Conservation (phyloP, 2,797 vertebrate species). For the Thunnus albacares region DNA sequence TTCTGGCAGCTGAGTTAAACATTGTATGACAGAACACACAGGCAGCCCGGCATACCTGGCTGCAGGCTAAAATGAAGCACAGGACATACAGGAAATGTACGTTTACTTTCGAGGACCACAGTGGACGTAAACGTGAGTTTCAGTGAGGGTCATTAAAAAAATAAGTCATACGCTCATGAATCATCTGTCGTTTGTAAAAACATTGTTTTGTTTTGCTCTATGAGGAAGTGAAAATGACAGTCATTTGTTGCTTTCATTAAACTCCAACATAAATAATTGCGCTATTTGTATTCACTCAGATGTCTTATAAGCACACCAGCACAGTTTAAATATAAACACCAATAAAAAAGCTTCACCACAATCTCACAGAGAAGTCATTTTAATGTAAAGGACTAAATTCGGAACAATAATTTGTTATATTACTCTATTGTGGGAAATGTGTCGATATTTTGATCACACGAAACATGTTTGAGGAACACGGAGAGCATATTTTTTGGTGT, state of each 20-base stretch:
- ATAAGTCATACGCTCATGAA: background rate
- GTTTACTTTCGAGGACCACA: constrained; percentile 9
- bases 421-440: background rate
- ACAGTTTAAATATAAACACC: constrained; percentile 21
- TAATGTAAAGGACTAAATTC: background rate
- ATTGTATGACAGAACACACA: constrained; percentile 60
- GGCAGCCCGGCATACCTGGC: constrained; percentile 54
- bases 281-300: constrained; percentile 9
- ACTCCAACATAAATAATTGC: background rate
- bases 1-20: constrained; percentile 68
- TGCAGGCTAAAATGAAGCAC: constrained; percentile 23
- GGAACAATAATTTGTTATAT: background rate
- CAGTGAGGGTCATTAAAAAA: background rate
- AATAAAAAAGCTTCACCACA: constrained; percentile 29
- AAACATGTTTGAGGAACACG: too few species aligned
- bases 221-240: background rate
- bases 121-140: background rate
- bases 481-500: too few species aligned
- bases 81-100: constrained; percentile 17
- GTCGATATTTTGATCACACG: too few species aligned
- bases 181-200: background rate
- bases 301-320: background rate
- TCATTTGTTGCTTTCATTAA: background rate
- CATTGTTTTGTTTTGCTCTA: background rate
- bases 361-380: background rate